Percentiles rank a stretch among this genome's conserved stretches.
These are phyloP conservation scores for Terebella lapidaria DNA, from an alignment of 2,888 invertebrate genomes.

Conservation along the genomic window DNA sequence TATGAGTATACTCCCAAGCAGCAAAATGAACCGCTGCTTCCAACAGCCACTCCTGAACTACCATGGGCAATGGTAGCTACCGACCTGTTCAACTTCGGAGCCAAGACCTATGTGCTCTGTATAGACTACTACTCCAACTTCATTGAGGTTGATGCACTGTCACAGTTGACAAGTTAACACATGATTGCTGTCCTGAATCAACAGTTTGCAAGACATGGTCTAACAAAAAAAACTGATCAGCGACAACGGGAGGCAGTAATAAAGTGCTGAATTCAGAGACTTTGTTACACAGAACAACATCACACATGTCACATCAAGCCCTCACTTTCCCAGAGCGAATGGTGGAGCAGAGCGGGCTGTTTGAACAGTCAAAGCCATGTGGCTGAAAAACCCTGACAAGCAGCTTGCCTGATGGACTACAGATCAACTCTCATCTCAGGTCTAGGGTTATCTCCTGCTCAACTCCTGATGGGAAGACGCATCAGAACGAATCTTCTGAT, in stretches of 20 bases:
- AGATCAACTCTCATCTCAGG: too few species aligned
- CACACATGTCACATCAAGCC: conserved; percentile 5
- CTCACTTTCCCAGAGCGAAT: conserved; percentile 4
- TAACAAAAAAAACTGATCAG: background rate
- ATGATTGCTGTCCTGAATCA: background rate
- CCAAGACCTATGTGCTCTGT: background rate
- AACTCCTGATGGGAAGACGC: too few species aligned
- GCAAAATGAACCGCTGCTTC: conserved; percentile 4
- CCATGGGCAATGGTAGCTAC: background rate
- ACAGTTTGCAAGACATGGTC: background rate
- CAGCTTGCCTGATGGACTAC: too few species aligned
- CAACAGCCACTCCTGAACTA: background rate
- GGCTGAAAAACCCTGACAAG: background rate
- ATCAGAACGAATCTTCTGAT: too few species aligned
- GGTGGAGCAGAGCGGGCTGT: conserved; percentile 2
- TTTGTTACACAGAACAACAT: background rate
- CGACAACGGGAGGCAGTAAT: conserved; percentile 9
- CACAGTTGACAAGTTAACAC: background rate
- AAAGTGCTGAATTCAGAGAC: conserved; percentile 1
- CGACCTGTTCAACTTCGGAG: background rate
- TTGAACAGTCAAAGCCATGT: too few species aligned
- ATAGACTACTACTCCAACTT: conserved; percentile 3
- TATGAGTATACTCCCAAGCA: background rate
- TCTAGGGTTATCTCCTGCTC: too few species aligned
- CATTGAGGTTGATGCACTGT: background rate